phyloP scores from a whole-genome alignment of 2,113 vertebrate species.

The Cryptotis parvus region DNA sequence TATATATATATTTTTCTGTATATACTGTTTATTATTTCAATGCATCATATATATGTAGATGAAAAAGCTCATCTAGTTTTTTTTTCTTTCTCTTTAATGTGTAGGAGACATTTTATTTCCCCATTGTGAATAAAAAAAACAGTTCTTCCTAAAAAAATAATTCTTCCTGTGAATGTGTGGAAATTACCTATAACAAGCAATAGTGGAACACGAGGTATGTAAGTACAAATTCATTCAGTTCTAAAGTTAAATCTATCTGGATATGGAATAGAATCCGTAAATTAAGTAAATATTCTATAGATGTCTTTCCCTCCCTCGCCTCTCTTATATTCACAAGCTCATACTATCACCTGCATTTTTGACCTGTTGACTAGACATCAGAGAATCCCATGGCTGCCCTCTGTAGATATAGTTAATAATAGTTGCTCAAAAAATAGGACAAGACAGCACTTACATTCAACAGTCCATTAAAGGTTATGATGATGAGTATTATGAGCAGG shows the following conservation, averaged over 20 bases:
- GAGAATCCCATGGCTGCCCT: neutral
- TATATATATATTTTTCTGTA: neutral
- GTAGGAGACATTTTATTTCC: neutral
- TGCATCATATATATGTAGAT: neutral
- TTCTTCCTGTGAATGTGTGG: too few species aligned
- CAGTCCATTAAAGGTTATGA: neutral
- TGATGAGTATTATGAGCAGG: neutral
- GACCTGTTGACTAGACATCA: neutral
- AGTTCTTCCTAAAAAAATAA: too few species aligned
- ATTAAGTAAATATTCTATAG: neutral
- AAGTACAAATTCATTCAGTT: neutral
- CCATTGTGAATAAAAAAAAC: too few species aligned
- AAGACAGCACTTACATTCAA: neutral
- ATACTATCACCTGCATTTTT: neutral
- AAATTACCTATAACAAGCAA: neutral
- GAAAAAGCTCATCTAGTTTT: neutral
- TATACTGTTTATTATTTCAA: neutral
- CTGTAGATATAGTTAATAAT: neutral
- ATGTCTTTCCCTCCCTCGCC: too few species aligned
- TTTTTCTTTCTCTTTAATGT: neutral
- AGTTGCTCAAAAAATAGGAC: neutral
- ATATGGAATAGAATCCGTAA: neutral
- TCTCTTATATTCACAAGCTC: neutral
- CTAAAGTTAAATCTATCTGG: neutral
- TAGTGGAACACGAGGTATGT: neutral